Evolutionary conservation across 2,888 invertebrate species (phyloP).

Genomic region (Crepidodera aurea): DNA sequence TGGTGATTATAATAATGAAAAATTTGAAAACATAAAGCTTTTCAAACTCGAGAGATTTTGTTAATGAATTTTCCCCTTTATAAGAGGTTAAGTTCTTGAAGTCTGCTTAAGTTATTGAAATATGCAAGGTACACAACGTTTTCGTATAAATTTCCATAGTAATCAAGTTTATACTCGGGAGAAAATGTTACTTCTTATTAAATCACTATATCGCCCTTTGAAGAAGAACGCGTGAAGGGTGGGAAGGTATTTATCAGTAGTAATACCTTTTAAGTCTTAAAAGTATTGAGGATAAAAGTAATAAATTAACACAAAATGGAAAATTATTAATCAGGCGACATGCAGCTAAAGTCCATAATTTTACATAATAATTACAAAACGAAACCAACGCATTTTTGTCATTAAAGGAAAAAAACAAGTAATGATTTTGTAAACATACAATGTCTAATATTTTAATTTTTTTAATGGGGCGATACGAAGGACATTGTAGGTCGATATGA

Average conservation of each 20-base stretch:
- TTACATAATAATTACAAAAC: too few species aligned
- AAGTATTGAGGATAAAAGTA: neutral
- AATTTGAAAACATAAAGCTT: conserved; percentile 17
- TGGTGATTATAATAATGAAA: conserved; percentile 10
- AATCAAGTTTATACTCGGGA: neutral
- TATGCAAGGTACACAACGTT: conserved; percentile 24
- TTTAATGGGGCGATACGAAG: too few species aligned
- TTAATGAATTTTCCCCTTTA: conserved; percentile 25
- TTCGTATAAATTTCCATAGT: conserved; percentile 20
- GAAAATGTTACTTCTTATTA: conserved; percentile 16
- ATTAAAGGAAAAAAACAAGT: too few species aligned
- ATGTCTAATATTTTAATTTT: too few species aligned
- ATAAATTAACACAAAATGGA: neutral
- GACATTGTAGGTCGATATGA: too few species aligned
- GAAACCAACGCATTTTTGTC: too few species aligned
- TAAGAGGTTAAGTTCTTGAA: conserved; percentile 6
- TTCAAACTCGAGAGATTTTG: conserved; percentile 14
- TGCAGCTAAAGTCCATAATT: too few species aligned
- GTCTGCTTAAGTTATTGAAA: conserved; percentile 24
- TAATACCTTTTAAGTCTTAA: neutral
- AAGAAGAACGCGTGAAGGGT: neutral
- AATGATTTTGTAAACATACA: too few species aligned
- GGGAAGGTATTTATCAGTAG: conserved; percentile 1
- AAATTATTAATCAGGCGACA: too few species aligned
- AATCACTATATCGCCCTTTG: conserved; percentile 4